Base-by-base conservation (phyloP, 2,888 invertebrate genomes). In the Ormia ochracea region DNA sequence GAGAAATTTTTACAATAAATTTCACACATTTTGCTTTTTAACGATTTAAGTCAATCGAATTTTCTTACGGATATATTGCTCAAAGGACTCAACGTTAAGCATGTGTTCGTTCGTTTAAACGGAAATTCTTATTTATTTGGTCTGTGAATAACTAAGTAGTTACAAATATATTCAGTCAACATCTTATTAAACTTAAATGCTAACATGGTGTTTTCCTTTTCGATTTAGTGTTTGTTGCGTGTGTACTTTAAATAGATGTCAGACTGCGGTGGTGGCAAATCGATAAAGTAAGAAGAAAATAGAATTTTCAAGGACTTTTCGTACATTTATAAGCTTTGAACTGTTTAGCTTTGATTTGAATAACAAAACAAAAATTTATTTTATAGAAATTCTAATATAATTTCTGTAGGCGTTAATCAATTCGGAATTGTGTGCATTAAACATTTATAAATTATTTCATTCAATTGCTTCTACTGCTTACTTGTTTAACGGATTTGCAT, bases 261-360 rank as follows among this genome's bases (percentile, higher is more conserved):
- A 33, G 12, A 26, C 17, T 26, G 5, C 41, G 28, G 41, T 54
- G 66, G 12, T 2, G 33, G 21, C 43, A 54, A 54, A 54, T 68
- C 52, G 33, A 52, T 52, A 17, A 9, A 52, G n/a, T n/a, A n/a
- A n/a, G n/a, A n/a, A n/a, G n/a, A 50, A 54, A 54, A 68, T 38
- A 66, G 41, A 54, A 41, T 28, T 41, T 23, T 66, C n/a, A 66
- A 41, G 66, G 19, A 52, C 21, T 33, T n/a, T n/a, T n/a, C n/a
- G n/a, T n/a, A n/a, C n/a, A n/a, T n/a, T n/a, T n/a, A n/a, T 41
- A 31, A 54, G 41, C 54, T 38, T 3, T 14, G 2, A 14, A 12
- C 4, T 38, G 14, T 14, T 14, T 38, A 52, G 28, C 28, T 54
- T 26, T 10, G 66, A 4, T n/a, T 54, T 33, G 9, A 2, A 38